A percentile compares a stretch with the other conserved stretches of the same genome.
These are phyloP conservation scores for Pogoniulus pusillus DNA, from an alignment of 2,797 vertebrate species.

Conservation along the genomic window DNA sequence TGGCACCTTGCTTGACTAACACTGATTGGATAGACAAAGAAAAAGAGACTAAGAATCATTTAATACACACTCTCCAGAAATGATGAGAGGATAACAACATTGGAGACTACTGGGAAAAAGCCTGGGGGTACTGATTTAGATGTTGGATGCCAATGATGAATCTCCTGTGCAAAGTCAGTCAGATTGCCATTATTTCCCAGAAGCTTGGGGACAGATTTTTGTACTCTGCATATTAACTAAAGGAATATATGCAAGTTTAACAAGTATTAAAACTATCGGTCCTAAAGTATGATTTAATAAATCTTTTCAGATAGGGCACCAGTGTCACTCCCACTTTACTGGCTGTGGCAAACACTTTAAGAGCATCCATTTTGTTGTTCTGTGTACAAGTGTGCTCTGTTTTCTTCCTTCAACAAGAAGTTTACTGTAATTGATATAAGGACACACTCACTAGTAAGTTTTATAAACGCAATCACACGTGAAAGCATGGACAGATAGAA, in stretches of 20 bases:
- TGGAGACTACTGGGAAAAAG: neutral
- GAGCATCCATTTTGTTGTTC: neutral
- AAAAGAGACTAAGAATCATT: neutral
- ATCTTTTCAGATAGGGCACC: neutral
- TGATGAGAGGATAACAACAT: neutral
- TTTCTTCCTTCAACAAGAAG: neutral
- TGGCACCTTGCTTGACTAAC: neutral
- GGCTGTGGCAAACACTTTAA: neutral
- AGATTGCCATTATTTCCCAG: neutral
- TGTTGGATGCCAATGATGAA: neutral
- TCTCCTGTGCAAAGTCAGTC: neutral
- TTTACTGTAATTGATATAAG: neutral
- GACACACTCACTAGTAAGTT: neutral
- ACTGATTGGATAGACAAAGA: neutral
- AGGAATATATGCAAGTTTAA: neutral
- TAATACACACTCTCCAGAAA: neutral
- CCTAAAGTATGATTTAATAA: neutral
- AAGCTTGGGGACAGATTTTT: neutral
- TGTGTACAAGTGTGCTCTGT: fast-evolving
- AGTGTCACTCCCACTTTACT: neutral
- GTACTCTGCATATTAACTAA: neutral
- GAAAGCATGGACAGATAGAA: neutral
- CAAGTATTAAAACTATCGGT: neutral
- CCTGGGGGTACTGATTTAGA: neutral
- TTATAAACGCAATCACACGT: neutral